Base-by-base conservation (phyloP, 1,140 invertebrate genomes). In the Pinna nobilis region DNA sequence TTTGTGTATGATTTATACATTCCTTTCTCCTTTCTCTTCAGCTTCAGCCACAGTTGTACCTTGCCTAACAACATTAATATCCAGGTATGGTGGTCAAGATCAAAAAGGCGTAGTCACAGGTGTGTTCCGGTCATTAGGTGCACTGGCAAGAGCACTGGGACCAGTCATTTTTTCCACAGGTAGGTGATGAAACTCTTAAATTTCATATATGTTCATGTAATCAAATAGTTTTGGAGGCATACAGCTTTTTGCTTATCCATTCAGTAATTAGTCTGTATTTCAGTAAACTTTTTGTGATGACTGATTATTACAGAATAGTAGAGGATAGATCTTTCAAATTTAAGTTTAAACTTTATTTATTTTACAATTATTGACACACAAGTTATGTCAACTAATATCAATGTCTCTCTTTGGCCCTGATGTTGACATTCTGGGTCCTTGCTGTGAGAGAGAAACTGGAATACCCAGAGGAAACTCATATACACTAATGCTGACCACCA, bases 11-110 rank as follows among this genome's bases (percentile, higher is more conserved):
- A 20, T 4, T 4, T 5, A 20, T 18, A 50, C n/a, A 4, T 6
- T 50, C 4, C 18, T 20, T 50, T 18, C 25, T 18, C 15, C 15
- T 6, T 50, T 49, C 50, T 23, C 86, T 87, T 30, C 78, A 96
- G 95, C 96, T 13, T 97, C 97, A 2, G 95, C 96, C 4, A 94
- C 97, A 88, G 96, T 97, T 50, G 96, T 99, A 9, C 97, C 97
- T 28, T 98, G 96, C 87, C 91, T 98, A 85, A 98, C 95, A 76
- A 95, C 96, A 13, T 88, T 97, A 84, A 95, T 96, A 0, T 96
- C 96, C 6, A 91, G 93, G 70, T 93, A 94, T 88, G 95, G 96
- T 28, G 81, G 93, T 25, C 92, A 91, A 64, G 93, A 94, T 84
- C 95, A 98, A 84, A 98, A 98, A 86, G 98, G 98, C 23, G 93